phyloP scores from a whole-genome alignment of 2,113 vertebrate species.

The Muntiacus muntjak region DNA sequence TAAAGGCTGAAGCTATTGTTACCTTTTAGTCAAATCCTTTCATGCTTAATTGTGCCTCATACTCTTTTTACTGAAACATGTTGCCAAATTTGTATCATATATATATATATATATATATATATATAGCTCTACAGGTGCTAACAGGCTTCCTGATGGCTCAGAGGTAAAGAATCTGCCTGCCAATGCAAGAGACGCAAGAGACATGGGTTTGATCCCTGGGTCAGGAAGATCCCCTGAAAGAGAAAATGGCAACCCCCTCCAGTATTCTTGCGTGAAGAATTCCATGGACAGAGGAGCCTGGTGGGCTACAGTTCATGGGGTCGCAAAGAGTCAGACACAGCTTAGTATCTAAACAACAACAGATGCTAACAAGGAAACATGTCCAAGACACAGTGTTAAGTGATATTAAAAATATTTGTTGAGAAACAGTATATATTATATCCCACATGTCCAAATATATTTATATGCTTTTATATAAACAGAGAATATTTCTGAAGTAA shows the following conservation, averaged over 20 bases:
- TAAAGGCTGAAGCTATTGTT: neutral
- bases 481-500: constrained; percentile 26
- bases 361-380: constrained; percentile 41
- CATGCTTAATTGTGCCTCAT: neutral
- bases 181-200: fast-evolving
- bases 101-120: neutral
- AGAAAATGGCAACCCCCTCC: neutral
- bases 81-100: neutral
- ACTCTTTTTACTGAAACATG: neutral
- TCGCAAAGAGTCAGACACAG: neutral
- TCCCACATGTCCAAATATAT: constrained; percentile 35
- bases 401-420: neutral
- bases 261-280: neutral
- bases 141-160: neutral
- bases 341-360: neutral
- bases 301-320: neutral
- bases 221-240: neutral
- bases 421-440: constrained; percentile 23
- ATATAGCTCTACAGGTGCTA: neutral
- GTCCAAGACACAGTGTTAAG: constrained; percentile 15
- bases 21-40: constrained; percentile 21
- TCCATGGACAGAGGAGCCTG: neutral
- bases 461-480: constrained; percentile 20
- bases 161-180: neutral
- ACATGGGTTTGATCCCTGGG: neutral